Evolutionary conservation across 2,113 vertebrate species (phyloP).

Genomic region (Cebidichthys violaceus): DNA sequence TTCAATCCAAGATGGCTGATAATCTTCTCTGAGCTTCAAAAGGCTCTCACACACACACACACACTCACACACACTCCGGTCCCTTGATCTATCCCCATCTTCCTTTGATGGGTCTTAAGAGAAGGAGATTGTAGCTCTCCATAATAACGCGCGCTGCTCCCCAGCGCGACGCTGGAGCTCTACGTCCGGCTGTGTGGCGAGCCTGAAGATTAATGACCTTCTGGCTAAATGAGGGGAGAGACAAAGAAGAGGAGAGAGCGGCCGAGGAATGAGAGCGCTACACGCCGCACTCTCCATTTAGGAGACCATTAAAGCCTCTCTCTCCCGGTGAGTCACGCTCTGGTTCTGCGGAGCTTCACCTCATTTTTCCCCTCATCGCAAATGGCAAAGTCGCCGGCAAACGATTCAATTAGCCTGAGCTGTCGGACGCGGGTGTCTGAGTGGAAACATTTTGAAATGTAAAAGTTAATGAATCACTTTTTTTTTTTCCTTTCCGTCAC

Average conservation of each 20-base stretch:
- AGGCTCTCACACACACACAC: slow-evolving; percentile 42
- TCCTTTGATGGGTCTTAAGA: slow-evolving; percentile 78
- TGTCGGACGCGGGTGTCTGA: slow-evolving; percentile 38
- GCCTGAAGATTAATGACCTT: slow-evolving; percentile 74
- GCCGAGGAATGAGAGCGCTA: slow-evolving; percentile 45
- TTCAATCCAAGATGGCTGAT: slow-evolving; percentile 68
- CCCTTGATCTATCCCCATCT: slow-evolving; percentile 71
- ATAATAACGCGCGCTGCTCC: slow-evolving; percentile 62
- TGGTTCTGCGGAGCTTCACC: slow-evolving; percentile 66
- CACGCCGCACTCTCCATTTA: slow-evolving; percentile 60
- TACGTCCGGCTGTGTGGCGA: slow-evolving; percentile 54
- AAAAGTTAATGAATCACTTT: slow-evolving; percentile 40
- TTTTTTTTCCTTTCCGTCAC: slow-evolving; percentile 8
- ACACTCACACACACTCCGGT: slow-evolving; percentile 7
- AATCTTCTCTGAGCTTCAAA: slow-evolving; percentile 75
- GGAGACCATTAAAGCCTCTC: slow-evolving; percentile 63
- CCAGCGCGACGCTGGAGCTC: slow-evolving; percentile 25
- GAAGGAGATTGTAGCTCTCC: slow-evolving; percentile 59
- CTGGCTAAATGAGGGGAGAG: slow-evolving; percentile 35
- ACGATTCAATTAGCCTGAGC: slow-evolving; percentile 70
- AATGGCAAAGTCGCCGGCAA: slow-evolving; percentile 72
- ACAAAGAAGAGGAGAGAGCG: slow-evolving; percentile 16
- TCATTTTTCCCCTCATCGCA: slow-evolving; percentile 65
- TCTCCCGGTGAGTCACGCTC: slow-evolving; percentile 68
- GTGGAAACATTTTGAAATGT: slow-evolving; percentile 28